phyloP scores from a whole-genome alignment of 2,888 invertebrate species.

The Saturnia japonica region DNA sequence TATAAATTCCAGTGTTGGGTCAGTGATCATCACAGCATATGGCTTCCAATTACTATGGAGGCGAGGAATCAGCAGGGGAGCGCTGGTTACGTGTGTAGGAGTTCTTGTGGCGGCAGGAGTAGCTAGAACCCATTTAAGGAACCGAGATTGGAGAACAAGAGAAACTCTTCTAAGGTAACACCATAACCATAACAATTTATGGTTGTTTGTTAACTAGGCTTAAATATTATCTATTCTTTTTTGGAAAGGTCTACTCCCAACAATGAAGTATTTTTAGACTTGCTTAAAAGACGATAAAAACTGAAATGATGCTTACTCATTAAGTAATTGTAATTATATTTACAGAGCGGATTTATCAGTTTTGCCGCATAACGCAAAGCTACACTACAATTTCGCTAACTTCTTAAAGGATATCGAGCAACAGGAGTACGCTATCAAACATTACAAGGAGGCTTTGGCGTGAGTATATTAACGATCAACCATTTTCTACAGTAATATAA shows the following conservation, averaged over 20 bases:
- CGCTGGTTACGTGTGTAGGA: slow-evolving; percentile 77
- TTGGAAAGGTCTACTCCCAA: background rate
- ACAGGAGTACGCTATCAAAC: slow-evolving; percentile 86
- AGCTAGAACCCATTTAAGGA: slow-evolving; percentile 85
- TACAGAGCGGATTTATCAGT: slow-evolving; percentile 90
- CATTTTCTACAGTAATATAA: background rate
- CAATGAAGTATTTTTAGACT: background rate
- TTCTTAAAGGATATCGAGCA: slow-evolving; percentile 89
- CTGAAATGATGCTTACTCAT: background rate
- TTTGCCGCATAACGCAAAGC: slow-evolving; percentile 93
- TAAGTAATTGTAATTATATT: slow-evolving; percentile 28
- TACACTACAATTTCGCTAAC: slow-evolving; percentile 95
- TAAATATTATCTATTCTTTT: background rate
- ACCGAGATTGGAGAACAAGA: slow-evolving; percentile 89
- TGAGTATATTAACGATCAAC: slow-evolving; percentile 60
- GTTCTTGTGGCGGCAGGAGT: slow-evolving; percentile 84
- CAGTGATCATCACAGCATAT: slow-evolving; percentile 88
- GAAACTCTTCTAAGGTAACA: slow-evolving; percentile 89
- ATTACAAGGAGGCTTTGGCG: slow-evolving; percentile 91
- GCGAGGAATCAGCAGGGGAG: slow-evolving; percentile 61
- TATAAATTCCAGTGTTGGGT: slow-evolving; percentile 85
- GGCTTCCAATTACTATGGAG: slow-evolving; percentile 87
- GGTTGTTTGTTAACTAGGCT: background rate
- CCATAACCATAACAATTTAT: too few relatives aligned
- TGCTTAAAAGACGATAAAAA: background rate